Evolutionary conservation across 2,113 vertebrate species (phyloP), one percentile per base, ranked within the genome.

Genomic region (Sander vitreus): DNA sequence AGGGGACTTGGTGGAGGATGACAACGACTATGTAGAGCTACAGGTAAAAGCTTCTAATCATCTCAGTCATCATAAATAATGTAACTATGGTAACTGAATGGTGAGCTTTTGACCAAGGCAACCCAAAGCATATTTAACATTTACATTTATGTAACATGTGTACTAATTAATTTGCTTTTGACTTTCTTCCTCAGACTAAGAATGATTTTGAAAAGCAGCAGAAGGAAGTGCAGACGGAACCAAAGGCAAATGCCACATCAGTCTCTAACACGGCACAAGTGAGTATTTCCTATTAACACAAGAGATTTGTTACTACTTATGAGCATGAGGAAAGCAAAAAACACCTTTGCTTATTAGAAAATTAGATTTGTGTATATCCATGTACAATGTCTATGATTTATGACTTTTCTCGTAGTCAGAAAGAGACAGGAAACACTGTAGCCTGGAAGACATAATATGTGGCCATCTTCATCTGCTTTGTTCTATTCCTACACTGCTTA

Each of bases 1-100:
- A 73, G 85, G 8, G 6, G 89, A 90, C 23, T 80, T 59, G 0
- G 36, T 59, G 19, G 65, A 86, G 0, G 93, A 96, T 12, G 93
- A 95, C 23, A 94, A 90, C 33, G 95, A 96, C 53, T 96, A 97
- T 48, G 96, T 96, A 12, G 95, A 97, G 86, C 58, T 96, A 45
- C 93, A 96, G 96, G 95, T 96, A 9, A 88, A 90, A 18, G 3
- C 27, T 73, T 48, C 33, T 47, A 8, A 51, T 47, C 10, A 2
- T 18, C 5, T 36, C 7, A 39, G 8, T 64, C 9, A 45, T 59
- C 2, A 23, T 12, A 15, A 18, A 54, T 47, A 33, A 36, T 58
- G 30, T 60, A 58, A 18, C 23, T 21, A 13, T 67, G 21, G 25
- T 63, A 48, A 59, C 58, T 47, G 45, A 47, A 67, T 67, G 10